These are phyloP conservation scores for Cataglyphis rosenhaueri DNA, from an alignment of 2,888 invertebrate genomes.

Conservation along the genomic window DNA sequence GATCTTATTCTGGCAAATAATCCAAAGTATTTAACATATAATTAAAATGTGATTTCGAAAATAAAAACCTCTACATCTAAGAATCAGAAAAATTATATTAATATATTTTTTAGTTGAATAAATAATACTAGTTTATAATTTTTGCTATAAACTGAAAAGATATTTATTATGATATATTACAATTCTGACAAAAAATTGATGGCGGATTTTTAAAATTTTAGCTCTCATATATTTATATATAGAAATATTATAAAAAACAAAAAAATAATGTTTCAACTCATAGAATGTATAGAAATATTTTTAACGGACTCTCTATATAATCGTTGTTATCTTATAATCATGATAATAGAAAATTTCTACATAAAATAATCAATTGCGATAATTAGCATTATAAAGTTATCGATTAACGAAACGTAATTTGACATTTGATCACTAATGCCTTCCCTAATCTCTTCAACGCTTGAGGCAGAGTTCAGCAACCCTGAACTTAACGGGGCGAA, in stretches of 20 bases:
- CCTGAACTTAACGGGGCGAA: constrained; percentile 55
- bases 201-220: background rate
- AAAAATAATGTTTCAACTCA: background rate
- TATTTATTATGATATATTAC: background rate
- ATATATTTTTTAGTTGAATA: background rate
- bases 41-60: background rate
- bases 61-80: background rate
- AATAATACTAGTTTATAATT: background rate
- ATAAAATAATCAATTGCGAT: background rate
- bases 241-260: background rate
- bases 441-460: constrained; percentile 49
- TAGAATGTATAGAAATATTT: constrained; percentile 6
- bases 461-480: constrained; percentile 57
- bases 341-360: constrained; percentile 17
- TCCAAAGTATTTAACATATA: background rate
- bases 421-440: constrained; percentile 44
- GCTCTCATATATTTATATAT: background rate
- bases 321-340: background rate
- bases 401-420: constrained; percentile 58
- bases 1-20: constrained; percentile 2
- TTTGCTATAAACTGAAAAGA: background rate
- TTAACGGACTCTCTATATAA: background rate
- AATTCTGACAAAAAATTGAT: background rate
- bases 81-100: no score
- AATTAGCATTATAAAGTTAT: constrained; percentile 38